phyloP scores from a whole-genome alignment of 2,888 invertebrate species.

The Oegoconia quadripuncta region DNA sequence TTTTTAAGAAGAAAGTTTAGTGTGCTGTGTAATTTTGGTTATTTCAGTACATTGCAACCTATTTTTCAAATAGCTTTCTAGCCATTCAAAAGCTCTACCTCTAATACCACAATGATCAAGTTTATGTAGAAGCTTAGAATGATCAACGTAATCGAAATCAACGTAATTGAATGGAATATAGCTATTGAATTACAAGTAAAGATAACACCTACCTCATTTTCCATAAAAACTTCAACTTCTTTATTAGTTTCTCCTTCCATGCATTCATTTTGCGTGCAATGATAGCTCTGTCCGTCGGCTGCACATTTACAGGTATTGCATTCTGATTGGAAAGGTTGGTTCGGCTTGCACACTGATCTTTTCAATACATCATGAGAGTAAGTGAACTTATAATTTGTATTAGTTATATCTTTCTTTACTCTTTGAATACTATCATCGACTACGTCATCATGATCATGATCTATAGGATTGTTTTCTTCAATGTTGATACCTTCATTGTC shows the following conservation, averaged over 20 bases:
- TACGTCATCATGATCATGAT: not conserved
- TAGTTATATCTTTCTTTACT: not conserved
- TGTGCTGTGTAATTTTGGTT: no score
- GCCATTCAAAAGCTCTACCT: no score
- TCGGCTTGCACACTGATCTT: slow-evolving; percentile 61
- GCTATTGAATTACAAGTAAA: no score
- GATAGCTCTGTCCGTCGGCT: slow-evolving; percentile 64
- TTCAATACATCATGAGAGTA: slow-evolving; percentile 31
- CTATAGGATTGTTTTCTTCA: not conserved
- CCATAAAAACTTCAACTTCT: slow-evolving; percentile 68
- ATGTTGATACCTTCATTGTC: not conserved
- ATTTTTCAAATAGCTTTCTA: no score
- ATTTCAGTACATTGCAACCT: no score
- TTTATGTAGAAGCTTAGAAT: no score
- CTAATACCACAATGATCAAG: no score
- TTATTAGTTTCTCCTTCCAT: slow-evolving; percentile 46
- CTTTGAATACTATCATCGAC: not conserved
- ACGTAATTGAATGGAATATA: no score
- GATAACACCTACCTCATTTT: slow-evolving; percentile 47
- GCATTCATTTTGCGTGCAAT: slow-evolving; percentile 73
- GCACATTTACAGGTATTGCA: slow-evolving; percentile 79
- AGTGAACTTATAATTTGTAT: not conserved
- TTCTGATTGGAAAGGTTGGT: slow-evolving; percentile 64
- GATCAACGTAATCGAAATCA: no score
- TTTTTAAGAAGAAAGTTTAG: no score